Evolutionary conservation across 2,113 vertebrate species (phyloP).

Genomic region (Microcebus jonahi): DNA sequence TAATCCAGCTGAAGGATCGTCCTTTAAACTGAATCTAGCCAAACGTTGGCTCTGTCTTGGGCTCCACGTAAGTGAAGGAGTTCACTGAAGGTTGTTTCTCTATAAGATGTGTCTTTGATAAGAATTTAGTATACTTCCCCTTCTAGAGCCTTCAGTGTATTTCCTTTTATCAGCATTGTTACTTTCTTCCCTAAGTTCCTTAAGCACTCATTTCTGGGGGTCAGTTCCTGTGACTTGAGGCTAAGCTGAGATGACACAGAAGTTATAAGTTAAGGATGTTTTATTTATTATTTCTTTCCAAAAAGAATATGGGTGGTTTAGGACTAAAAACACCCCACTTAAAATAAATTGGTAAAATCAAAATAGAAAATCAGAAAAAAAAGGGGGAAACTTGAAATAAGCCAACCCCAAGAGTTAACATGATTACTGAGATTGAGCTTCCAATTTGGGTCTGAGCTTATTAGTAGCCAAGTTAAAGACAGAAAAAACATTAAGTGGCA

Average conservation of each 20-base stretch:
- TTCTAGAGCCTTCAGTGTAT: background rate
- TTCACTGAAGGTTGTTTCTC: background rate
- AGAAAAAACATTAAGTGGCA: background rate
- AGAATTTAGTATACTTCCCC: background rate
- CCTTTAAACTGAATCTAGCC: background rate
- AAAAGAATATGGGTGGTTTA: constrained; percentile 50
- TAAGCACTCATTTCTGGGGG: background rate
- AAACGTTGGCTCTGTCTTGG: background rate
- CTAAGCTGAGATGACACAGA: constrained; percentile 34
- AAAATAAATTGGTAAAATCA: constrained; percentile 50
- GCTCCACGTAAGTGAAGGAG: background rate
- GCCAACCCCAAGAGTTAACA: background rate
- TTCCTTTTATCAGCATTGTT: background rate
- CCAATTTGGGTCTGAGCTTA: constrained; percentile 33
- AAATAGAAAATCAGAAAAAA: constrained; percentile 38
- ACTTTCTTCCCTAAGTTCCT: background rate
- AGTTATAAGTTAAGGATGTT: constrained; percentile 23
- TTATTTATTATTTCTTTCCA: constrained; percentile 46
- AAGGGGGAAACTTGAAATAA: constrained; percentile 31
- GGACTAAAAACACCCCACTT: background rate
- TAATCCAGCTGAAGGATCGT: background rate
- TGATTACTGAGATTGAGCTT: background rate
- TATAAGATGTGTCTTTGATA: background rate
- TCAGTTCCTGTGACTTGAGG: constrained; percentile 10
- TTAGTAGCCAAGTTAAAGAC: constrained; percentile 22